Evolutionary conservation across 1,140 invertebrate species (phyloP).

Genomic region (Macrotrachela quadricornifera): DNA sequence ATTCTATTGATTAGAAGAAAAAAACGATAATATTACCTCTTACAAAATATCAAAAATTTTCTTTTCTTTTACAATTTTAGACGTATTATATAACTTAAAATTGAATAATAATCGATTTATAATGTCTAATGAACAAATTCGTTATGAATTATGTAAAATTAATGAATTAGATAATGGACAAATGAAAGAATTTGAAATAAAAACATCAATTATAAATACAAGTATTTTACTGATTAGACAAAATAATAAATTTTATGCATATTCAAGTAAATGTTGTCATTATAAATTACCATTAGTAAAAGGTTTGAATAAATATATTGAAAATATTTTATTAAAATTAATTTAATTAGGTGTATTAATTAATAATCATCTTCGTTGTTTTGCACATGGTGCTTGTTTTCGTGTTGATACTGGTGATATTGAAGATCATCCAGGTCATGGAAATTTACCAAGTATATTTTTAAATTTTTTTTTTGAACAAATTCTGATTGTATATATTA

Average conservation of each 20-base stretch:
- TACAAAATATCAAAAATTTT: too few species aligned
- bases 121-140: too few species aligned
- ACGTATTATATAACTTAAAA: too few species aligned
- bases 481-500: too few species aligned
- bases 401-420: conserved; percentile 70
- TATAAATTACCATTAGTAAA: conserved; percentile 62
- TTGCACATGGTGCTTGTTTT: conserved; percentile 89
- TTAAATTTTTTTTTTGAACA: too few species aligned
- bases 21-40: too few species aligned
- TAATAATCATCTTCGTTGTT: conserved; percentile 61
- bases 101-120: too few species aligned
- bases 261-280: conserved; percentile 73
- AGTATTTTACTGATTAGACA: conserved; percentile 45
- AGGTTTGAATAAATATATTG: conserved; percentile 17
- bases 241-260: conserved; percentile 55
- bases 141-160: not conserved
- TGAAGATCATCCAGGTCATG: conserved; percentile 69
- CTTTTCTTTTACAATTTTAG: too few species aligned
- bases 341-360: conserved; percentile 38
- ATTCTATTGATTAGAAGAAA: too few species aligned
- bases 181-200: conserved; percentile 13
- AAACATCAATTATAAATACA: not conserved
- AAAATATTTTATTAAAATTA: too few species aligned
- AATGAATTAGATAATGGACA: not conserved
- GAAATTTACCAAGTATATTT: too few species aligned